These are phyloP conservation scores for Macropodus opercularis DNA, from an alignment of 2,797 vertebrate species.

Conservation along the genomic window DNA sequence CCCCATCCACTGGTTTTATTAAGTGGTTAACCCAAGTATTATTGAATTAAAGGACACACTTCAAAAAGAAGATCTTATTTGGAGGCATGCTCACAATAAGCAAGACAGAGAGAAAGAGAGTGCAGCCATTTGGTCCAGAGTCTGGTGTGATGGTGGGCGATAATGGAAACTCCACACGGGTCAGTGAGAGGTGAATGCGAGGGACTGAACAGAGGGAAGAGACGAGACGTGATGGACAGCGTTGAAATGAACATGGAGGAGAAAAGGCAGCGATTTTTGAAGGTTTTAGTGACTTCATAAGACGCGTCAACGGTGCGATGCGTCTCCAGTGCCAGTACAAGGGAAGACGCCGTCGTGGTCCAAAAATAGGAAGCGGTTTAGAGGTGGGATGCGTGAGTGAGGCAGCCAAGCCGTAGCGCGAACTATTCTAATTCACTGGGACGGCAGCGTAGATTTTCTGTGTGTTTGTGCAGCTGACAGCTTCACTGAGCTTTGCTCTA, in stretches of 20 bases:
- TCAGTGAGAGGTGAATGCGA: constrained; percentile 41
- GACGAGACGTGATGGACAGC: constrained; percentile 22
- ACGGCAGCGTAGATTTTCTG: constrained; percentile 21
- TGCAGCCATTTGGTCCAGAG: constrained; percentile 18
- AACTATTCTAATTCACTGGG: constrained; percentile 1
- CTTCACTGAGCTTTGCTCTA: constrained; percentile 40
- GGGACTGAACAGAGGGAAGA: constrained; percentile 20
- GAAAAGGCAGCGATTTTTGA: constrained; percentile 9
- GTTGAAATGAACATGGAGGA: constrained; percentile 22
- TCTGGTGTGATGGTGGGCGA: constrained; percentile 30
- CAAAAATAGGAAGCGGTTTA: constrained; percentile 21
- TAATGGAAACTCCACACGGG: constrained; percentile 39
- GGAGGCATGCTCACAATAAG: too few relatives aligned
- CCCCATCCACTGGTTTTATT: too few relatives aligned
- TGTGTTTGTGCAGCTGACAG: constrained; percentile 6
- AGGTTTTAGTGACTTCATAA: background rate
- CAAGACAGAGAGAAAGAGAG: constrained; percentile 7
- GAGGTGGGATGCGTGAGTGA: background rate
- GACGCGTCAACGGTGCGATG: background rate
- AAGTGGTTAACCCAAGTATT: too few relatives aligned
- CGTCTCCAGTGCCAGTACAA: constrained; percentile 15
- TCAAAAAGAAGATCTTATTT: constrained; percentile 3
- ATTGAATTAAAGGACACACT: too few relatives aligned
- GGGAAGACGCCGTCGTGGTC: background rate
- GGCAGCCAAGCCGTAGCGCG: background rate